Conservation (phyloP, 2,888 invertebrate genomes). For the Therioaphis trifolii region DNA sequence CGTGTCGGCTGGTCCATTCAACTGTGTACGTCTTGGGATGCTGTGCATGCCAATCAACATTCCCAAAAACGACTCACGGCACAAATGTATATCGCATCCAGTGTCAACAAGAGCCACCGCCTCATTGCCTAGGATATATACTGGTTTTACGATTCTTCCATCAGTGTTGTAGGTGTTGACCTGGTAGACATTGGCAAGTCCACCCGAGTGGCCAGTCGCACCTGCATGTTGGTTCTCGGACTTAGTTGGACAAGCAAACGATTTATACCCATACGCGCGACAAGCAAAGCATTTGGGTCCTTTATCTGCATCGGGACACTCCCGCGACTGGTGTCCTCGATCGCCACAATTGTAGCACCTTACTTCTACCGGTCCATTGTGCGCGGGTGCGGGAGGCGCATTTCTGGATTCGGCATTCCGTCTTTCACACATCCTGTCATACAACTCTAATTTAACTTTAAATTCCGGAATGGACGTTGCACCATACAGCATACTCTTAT, state of each 20-base stretch:
- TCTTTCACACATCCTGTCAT: slow-evolving; percentile 63
- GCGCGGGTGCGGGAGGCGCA: neutral
- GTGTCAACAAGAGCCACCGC: slow-evolving; percentile 2
- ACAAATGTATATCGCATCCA: neutral
- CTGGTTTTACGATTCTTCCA: neutral
- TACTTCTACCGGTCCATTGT: neutral
- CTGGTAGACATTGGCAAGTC: neutral
- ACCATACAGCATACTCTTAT: neutral
- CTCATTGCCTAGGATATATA: neutral
- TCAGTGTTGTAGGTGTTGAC: neutral
- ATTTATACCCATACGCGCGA: slow-evolving; percentile 66
- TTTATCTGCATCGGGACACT: slow-evolving; percentile 65
- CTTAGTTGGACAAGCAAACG: neutral
- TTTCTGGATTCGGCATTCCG: slow-evolving; percentile 29
- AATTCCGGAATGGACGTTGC: slow-evolving; percentile 45
- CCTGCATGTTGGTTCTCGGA: neutral
- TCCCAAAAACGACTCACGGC: neutral
- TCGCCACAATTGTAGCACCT: slow-evolving; percentile 64
- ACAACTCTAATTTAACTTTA: slow-evolving; percentile 64
- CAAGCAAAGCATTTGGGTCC: slow-evolving; percentile 67
- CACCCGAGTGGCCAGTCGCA: neutral
- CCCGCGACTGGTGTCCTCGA: slow-evolving; percentile 60
- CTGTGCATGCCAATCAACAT: neutral
- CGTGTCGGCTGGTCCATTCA: neutral
- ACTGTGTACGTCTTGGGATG: neutral